These are phyloP conservation scores for Luscinia luscinia DNA, from an alignment of 2,797 vertebrate genomes.

Conservation along the genomic window DNA sequence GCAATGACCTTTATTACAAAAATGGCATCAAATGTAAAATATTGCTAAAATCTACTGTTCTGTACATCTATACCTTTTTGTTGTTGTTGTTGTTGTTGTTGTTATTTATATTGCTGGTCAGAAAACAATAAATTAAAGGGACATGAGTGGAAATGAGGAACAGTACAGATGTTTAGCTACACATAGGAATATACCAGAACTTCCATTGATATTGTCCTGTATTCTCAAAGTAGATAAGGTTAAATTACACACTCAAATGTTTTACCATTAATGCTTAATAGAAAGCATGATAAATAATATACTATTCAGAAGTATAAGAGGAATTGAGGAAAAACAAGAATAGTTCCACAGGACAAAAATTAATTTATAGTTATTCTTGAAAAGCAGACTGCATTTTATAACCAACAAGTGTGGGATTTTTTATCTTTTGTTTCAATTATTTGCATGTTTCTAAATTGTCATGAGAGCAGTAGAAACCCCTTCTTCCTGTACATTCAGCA, in stretches of 20 bases:
- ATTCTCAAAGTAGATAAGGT: neutral
- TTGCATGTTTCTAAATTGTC: neutral
- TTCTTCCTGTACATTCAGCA: neutral
- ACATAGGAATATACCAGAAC: neutral
- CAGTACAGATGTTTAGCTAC: neutral
- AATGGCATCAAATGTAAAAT: neutral
- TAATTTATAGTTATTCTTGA: neutral
- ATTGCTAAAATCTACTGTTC: neutral
- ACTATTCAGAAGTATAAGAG: neutral
- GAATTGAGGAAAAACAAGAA: neutral
- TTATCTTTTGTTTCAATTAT: neutral
- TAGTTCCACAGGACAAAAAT: neutral
- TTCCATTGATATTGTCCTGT: neutral
- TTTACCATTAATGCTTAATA: neutral
- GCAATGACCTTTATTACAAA: neutral
- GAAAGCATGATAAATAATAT: neutral
- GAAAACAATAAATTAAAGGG: neutral
- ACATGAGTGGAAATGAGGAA: neutral
- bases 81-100: neutral
- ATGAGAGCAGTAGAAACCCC: neutral
- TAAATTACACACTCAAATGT: neutral
- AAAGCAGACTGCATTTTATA: neutral
- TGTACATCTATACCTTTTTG: neutral
- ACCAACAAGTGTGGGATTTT: neutral
- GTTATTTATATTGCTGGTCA: neutral